Evolutionary conservation across 2,888 invertebrate species (phyloP), one percentile per base, ranked within the genome.

Genomic region (Silvanus unidentatus): DNA sequence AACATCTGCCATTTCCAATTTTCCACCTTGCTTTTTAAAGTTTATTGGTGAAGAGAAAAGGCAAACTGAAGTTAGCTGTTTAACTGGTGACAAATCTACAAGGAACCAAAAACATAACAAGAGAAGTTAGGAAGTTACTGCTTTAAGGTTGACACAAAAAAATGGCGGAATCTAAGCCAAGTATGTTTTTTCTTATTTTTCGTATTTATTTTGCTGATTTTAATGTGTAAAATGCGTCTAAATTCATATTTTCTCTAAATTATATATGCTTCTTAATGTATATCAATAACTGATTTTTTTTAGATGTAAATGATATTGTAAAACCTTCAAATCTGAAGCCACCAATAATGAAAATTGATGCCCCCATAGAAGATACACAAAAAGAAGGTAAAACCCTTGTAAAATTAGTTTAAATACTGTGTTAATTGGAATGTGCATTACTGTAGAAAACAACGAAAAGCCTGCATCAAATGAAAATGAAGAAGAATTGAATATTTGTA

Each of bases 1-100:
- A 56, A 73, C 72, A 76, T 82, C 81, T 78, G 80, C 82, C 82
- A 82, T 82, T 74, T 77, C n/a, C n/a, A n/a, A n/a, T n/a, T n/a
- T n/a, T n/a, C 79, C 70, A 10, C 37, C 22, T 3, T 22, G 22
- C 22, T 22, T 22, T 22, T 22, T 22, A 22, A 22, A 22, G 8
- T 5, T n/a, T n/a, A 8, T 22, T 22, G 22, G 22, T 8, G 22
- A 22, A 22, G 22, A 22, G 8, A 8, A 22, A 22, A 22, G 8
- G 8, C 22, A 8, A 3, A 8, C 22, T 22, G 22, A 22, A 22
- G 22, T 22, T 22, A 22, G 22, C 3, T 22, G 4, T 22, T 22
- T 22, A 8, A 22, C 22, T 5, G 8, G 22, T 22, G 22, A 22
- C 22, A 22, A 22, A n/a, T n/a, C n/a, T n/a, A n/a, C n/a, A n/a